Percentiles rank a stretch among this genome's conserved stretches.
Conservation (phyloP, 2,113 vertebrate genomes). For the Sialia sialis region DNA sequence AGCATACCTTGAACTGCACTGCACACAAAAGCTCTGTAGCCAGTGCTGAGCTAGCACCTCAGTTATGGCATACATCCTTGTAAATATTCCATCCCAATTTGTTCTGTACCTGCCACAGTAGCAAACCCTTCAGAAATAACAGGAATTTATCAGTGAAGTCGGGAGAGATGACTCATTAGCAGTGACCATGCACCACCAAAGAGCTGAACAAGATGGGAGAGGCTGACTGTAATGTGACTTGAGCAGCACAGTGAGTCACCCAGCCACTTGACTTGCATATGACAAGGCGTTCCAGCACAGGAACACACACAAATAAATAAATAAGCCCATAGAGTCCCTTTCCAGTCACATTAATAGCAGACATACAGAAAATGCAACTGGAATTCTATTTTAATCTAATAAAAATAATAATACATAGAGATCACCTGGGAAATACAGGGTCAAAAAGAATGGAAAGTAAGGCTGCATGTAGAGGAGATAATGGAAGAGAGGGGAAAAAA, state of each 20-base stretch:
- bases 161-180: background rate
- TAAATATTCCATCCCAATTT: background rate
- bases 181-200: background rate
- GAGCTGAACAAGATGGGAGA: background rate
- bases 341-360: background rate
- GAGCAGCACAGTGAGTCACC: constrained; percentile 16
- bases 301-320: background rate
- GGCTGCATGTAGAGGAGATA: background rate
- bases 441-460: background rate
- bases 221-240: background rate
- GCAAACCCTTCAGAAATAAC: background rate
- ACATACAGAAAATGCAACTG: background rate
- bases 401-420: background rate
- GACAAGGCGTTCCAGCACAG: background rate
- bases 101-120: background rate
- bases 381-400: background rate
- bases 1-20: background rate
- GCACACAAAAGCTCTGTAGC: background rate
- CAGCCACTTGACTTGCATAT: background rate
- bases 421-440: background rate
- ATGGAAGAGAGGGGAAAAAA: background rate
- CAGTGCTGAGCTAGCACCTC: background rate
- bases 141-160: background rate
- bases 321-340: background rate
- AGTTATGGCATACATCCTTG: background rate